Percentiles rank a stretch among this genome's conserved stretches.
phyloP scores from a whole-genome alignment of 2,113 vertebrate species.

The Siniperca knerii region DNA sequence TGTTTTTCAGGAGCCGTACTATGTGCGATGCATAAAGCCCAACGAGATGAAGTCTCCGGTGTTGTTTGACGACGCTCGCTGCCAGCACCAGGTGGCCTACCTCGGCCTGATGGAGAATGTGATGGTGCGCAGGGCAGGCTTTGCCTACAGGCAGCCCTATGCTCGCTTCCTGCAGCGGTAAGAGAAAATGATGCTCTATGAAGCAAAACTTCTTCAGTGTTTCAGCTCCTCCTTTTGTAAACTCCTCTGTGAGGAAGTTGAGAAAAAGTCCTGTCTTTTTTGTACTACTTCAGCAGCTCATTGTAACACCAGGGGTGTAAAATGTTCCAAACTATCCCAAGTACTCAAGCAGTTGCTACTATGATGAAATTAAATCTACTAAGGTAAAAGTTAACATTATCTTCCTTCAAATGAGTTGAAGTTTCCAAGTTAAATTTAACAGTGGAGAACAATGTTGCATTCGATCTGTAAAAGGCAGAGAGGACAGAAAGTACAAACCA shows the following conservation, averaged over 20 bases:
- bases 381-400: background rate
- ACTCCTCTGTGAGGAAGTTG: background rate
- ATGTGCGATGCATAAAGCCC: slow-evolving; percentile 94
- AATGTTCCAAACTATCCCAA: background rate
- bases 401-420: too few species aligned
- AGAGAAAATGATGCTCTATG: slow-evolving; percentile 18
- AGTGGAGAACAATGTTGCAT: too few species aligned
- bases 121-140: slow-evolving; percentile 91
- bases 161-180: slow-evolving; percentile 92
- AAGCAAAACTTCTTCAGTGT: background rate
- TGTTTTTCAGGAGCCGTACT: slow-evolving; percentile 91
- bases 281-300: background rate
- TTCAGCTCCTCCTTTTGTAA: background rate
- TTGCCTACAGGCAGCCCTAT: slow-evolving; percentile 93
- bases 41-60: slow-evolving; percentile 90
- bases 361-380: background rate
- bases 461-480: background rate
- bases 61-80: slow-evolving; percentile 87
- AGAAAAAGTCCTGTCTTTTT: background rate
- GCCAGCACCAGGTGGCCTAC: slow-evolving; percentile 93
- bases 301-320: background rate
- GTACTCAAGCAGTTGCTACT: background rate
- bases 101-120: slow-evolving; percentile 96
- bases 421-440: background rate
- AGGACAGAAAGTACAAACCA: background rate